Conservation (phyloP, 2,888 invertebrate genomes). For the Acholoe squamosa region DNA sequence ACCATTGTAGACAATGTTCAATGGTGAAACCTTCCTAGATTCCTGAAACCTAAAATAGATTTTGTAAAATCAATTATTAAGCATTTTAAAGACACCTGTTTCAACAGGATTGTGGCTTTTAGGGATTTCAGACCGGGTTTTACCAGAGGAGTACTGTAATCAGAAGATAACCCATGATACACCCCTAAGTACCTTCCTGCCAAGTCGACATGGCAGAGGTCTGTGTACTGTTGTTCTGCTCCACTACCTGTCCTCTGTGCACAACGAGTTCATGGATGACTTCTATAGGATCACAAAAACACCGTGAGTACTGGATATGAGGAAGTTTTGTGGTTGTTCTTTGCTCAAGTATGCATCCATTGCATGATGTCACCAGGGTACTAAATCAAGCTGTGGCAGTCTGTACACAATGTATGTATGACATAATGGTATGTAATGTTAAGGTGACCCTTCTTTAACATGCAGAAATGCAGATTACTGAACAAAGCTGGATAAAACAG, state of each 20-base stretch:
- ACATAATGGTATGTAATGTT: too few species aligned
- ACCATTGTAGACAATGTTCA: too few species aligned
- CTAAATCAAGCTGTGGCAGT: too few species aligned
- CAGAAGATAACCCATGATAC: slow-evolving; percentile 64
- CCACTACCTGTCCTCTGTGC: slow-evolving; percentile 74
- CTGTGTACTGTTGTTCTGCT: slow-evolving; percentile 76
- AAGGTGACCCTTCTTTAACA: too few species aligned
- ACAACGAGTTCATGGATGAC: slow-evolving; percentile 76
- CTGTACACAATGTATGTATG: too few species aligned
- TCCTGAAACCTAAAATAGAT: too few species aligned
- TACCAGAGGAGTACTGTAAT: slow-evolving; percentile 69
- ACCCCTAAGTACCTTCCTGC: slow-evolving; percentile 70
- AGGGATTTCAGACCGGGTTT: slow-evolving; percentile 46
- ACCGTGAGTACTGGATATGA: slow-evolving; percentile 57
- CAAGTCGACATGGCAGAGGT: slow-evolving; percentile 72
- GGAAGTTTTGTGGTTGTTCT: background rate
- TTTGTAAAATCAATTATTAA: too few species aligned
- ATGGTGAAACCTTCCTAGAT: too few species aligned
- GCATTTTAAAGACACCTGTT: background rate
- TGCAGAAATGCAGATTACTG: too few species aligned
- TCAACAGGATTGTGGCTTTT: background rate
- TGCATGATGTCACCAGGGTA: too few species aligned
- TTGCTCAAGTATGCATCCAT: background rate
- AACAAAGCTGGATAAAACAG: too few species aligned
- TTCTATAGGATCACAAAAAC: slow-evolving; percentile 68